These are phyloP conservation scores for Caenorhabditis imperialis DNA, from an alignment of 2,888 invertebrate genomes.

Conservation along the genomic window DNA sequence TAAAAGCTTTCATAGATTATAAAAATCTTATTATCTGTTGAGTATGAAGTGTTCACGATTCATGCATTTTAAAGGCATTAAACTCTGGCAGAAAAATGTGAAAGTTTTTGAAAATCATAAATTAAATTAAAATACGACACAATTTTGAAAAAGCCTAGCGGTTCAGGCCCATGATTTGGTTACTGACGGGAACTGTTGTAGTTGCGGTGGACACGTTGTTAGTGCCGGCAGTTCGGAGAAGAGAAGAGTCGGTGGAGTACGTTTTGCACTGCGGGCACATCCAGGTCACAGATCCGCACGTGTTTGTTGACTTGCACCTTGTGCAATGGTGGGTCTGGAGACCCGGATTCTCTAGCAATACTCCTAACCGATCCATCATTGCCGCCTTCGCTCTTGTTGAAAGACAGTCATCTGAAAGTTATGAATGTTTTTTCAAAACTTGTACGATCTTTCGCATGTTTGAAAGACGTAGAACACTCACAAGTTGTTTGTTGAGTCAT, in stretches of 20 bases:
- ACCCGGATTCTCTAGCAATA: slow-evolving; percentile 72
- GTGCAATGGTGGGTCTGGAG: slow-evolving; percentile 73
- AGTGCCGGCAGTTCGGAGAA: slow-evolving; percentile 48
- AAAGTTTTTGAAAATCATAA: neutral
- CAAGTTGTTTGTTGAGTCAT: slow-evolving; percentile 78
- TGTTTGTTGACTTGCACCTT: slow-evolving; percentile 72
- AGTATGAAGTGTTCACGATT: no score
- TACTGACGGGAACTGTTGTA: slow-evolving; percentile 1
- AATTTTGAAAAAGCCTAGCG: neutral
- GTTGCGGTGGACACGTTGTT: slow-evolving; percentile 28
- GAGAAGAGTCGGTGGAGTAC: slow-evolving; percentile 68
- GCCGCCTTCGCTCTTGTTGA: slow-evolving; percentile 74
- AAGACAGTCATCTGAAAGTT: slow-evolving; percentile 75
- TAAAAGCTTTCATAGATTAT: no score
- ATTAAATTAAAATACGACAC: no score
- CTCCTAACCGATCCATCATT: slow-evolving; percentile 76
- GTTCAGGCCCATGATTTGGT: neutral
- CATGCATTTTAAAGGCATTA: neutral
- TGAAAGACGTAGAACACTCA: slow-evolving; percentile 49
- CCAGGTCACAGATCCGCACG: slow-evolving; percentile 73
- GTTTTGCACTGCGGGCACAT: slow-evolving; percentile 77
- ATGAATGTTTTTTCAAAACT: neutral
- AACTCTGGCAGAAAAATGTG: neutral
- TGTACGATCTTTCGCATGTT: neutral
- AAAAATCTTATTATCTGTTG: no score